Conservation (phyloP, 2,888 invertebrate genomes). For the Cheilosia grossa region DNA sequence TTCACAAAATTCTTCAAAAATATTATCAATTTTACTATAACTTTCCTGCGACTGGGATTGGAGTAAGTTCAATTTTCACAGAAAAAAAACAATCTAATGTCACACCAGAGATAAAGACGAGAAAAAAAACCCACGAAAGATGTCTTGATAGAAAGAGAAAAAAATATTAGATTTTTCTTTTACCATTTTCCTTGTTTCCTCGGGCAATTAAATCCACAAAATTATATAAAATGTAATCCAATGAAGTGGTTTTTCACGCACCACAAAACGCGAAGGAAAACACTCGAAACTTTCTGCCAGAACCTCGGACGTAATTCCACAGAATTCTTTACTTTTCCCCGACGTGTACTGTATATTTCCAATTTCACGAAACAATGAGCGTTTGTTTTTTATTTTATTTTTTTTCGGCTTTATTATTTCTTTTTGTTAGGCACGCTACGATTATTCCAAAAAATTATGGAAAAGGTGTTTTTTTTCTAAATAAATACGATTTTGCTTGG, state of each 20-base stretch:
- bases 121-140: slow-evolving; percentile 32
- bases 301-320: slow-evolving; percentile 43
- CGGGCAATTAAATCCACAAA: slow-evolving; percentile 40
- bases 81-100: slow-evolving; percentile 3
- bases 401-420: neutral
- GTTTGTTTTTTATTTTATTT: slow-evolving; percentile 5
- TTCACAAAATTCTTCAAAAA: neutral
- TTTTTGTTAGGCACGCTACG: slow-evolving; percentile 3
- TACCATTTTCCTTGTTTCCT: slow-evolving; percentile 58
- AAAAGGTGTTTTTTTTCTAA: slow-evolving; percentile 9
- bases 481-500: neutral
- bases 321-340: slow-evolving; percentile 23
- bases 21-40: neutral
- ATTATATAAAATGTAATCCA: slow-evolving; percentile 72
- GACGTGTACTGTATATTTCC: slow-evolving; percentile 6
- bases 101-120: slow-evolving; percentile 26
- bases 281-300: slow-evolving; percentile 19
- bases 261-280: slow-evolving; percentile 24
- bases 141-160: slow-evolving; percentile 4
- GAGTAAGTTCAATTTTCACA: neutral
- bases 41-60: neutral
- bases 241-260: slow-evolving; percentile 43
- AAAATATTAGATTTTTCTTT: slow-evolving; percentile 28
- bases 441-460: neutral
- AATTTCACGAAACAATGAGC: slow-evolving; percentile 30